Percentiles rank a stretch among this genome's conserved stretches.
Conservation (phyloP, 2,113 vertebrate species). For the Climacteris rufus region DNA sequence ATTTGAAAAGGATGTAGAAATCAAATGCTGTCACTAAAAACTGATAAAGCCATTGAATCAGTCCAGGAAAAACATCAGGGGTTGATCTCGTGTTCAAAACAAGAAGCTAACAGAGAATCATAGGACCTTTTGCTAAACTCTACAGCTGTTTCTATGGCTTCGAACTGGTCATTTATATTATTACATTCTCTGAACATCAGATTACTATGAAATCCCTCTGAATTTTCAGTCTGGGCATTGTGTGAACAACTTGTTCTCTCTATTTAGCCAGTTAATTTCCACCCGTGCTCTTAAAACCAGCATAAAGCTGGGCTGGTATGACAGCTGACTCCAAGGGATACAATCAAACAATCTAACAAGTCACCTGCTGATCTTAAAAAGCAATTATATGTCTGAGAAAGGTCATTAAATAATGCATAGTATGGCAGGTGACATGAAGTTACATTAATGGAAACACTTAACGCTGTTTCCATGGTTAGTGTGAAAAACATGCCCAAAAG, state of each 20-base stretch:
- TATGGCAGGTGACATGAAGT: not conserved
- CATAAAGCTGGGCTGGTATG: not conserved
- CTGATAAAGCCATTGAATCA: not conserved
- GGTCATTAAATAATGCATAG: slow-evolving; percentile 21
- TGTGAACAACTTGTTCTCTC: not conserved
- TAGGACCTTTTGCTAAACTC: not conserved
- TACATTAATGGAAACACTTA: slow-evolving; percentile 6
- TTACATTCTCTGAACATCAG: not conserved
- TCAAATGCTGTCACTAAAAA: slow-evolving; percentile 1
- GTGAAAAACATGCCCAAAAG: slow-evolving; percentile 10
- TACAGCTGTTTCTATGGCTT: not conserved
- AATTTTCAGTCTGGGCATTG: not conserved
- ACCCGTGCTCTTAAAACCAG: not conserved
- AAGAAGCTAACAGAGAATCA: not conserved
- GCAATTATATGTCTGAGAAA: slow-evolving; percentile 16
- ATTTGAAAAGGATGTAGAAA: not conserved
- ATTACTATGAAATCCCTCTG: not conserved
- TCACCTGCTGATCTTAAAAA: slow-evolving; percentile 28
- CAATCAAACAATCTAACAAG: not conserved
- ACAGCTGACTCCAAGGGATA: not conserved
- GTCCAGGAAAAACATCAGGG: not conserved
- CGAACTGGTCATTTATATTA: slow-evolving; percentile 1
- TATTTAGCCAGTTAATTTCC: not conserved
- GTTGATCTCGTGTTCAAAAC: not conserved
- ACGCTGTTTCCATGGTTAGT: slow-evolving; percentile 2